Evolutionary conservation across 2,113 vertebrate species (phyloP).

Genomic region (Porphyrio hochstetteri): DNA sequence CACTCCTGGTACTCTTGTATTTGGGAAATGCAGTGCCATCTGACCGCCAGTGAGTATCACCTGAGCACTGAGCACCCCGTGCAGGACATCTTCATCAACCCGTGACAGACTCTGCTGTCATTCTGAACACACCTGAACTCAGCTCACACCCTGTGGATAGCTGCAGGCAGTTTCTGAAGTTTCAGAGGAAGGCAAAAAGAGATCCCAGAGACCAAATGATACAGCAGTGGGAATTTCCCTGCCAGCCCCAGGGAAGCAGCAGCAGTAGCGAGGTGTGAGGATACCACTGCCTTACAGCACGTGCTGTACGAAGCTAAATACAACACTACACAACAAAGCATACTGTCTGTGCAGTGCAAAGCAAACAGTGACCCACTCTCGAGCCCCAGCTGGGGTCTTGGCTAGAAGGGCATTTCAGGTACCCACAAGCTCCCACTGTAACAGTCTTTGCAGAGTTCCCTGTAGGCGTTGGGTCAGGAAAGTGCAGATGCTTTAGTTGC

Average conservation of each 20-base stretch:
- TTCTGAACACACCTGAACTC: not conserved
- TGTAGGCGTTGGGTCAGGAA: not conserved
- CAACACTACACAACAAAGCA: not conserved
- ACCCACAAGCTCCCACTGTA: not conserved
- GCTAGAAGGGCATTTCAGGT: not conserved
- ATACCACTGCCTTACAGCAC: not conserved
- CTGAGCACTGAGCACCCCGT: not conserved
- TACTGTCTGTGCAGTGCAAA: not conserved
- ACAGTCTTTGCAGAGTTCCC: not conserved
- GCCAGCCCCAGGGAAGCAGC: not conserved
- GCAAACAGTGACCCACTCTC: not conserved
- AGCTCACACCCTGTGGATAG: not conserved
- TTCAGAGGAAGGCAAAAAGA: not conserved
- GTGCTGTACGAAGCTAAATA: not conserved
- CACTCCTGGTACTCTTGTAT: not conserved
- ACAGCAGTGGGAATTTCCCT: not conserved
- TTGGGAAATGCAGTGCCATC: not conserved
- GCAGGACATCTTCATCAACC: not conserved
- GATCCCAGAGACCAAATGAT: not conserved
- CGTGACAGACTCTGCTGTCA: not conserved
- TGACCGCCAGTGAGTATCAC: not conserved
- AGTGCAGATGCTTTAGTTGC: not conserved
- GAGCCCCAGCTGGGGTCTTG: not conserved
- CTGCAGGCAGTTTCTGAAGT: not conserved
- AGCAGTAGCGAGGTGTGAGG: not conserved